Percentiles rank a stretch among this genome's conserved stretches.
phyloP scores from a whole-genome alignment of 2,888 invertebrate species.

The Drosophila mulleri region DNA sequence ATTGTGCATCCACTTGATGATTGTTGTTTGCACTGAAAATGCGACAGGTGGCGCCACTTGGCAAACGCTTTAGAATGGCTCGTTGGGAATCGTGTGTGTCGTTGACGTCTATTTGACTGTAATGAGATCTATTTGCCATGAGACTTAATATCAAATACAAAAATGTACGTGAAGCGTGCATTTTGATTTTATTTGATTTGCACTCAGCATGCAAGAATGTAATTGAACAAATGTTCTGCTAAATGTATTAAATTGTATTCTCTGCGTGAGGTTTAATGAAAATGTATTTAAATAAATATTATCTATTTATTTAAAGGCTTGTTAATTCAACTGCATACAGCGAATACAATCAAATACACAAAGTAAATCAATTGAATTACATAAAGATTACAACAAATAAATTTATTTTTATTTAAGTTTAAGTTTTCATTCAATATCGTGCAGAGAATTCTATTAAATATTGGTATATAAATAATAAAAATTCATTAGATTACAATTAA shows the following conservation, averaged over 20 bases:
- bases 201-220: not conserved
- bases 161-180: not conserved
- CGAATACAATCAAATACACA: too few species aligned
- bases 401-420: too few species aligned
- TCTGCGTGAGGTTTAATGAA: not conserved
- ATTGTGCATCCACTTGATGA: constrained; percentile 40
- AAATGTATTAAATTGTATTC: not conserved
- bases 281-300: not conserved
- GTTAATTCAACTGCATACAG: too few species aligned
- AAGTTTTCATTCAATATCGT: too few species aligned
- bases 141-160: not conserved
- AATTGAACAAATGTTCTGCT: not conserved
- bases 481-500: too few species aligned
- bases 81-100: constrained; percentile 13
- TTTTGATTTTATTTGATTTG: not conserved
- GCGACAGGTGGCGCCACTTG: constrained; percentile 61
- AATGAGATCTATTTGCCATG: not conserved
- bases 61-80: constrained; percentile 17
- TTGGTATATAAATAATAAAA: too few species aligned
- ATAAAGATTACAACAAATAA: too few species aligned
- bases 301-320: too few species aligned
- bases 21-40: constrained; percentile 37
- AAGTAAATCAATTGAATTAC: too few species aligned
- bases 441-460: too few species aligned
- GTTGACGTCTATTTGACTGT: constrained; percentile 15